phyloP scores from a whole-genome alignment of 1,140 invertebrate species.

The Pemphigus obesinymphae region DNA sequence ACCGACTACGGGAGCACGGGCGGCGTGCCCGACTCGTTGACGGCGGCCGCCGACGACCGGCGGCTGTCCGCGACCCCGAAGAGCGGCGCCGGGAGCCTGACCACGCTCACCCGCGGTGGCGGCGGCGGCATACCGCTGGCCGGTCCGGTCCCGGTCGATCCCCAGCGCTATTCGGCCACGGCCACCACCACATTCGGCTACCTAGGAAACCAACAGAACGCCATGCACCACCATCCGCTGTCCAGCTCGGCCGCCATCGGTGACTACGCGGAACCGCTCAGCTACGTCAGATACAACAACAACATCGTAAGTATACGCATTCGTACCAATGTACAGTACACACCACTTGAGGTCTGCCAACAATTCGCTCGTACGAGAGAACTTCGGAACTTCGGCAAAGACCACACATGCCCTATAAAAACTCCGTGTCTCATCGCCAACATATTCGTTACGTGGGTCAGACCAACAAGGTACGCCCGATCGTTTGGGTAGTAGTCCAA shows the following conservation, averaged over 20 bases:
- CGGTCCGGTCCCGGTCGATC: constrained; percentile 65
- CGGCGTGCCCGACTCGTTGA: background rate
- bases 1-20: constrained; percentile 9
- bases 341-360: too few species aligned
- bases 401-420: too few species aligned
- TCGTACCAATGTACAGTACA: too few species aligned
- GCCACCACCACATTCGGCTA: background rate
- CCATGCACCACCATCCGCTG: constrained; percentile 49
- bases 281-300: background rate
- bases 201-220: constrained; percentile 68
- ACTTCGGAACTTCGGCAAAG: too few species aligned
- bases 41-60: background rate
- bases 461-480: too few species aligned
- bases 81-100: constrained; percentile 53
- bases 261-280: constrained; percentile 14
- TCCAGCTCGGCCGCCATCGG: background rate
- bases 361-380: too few species aligned
- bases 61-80: background rate
- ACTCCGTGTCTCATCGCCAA: too few species aligned
- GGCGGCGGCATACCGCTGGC: constrained; percentile 62
- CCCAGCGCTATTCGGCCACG: constrained; percentile 56
- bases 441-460: too few species aligned
- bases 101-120: constrained; percentile 51
- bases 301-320: constrained; percentile 48
- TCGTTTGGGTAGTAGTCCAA: too few species aligned